phyloP scores from a whole-genome alignment of 2,113 vertebrate species.

The Copsychus sechellarum region DNA sequence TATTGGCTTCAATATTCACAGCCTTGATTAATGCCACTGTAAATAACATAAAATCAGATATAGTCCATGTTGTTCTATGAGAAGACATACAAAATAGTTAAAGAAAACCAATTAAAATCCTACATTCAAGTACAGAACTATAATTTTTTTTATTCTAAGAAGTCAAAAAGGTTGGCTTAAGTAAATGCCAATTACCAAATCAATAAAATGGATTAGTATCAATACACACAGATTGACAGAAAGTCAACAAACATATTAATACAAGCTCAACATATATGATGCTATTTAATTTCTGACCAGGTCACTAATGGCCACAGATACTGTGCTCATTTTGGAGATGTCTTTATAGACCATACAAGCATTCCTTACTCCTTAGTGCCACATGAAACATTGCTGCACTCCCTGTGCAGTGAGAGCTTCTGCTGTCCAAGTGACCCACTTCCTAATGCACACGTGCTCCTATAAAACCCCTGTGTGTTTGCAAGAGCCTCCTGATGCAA shows the following conservation, averaged over 20 bases:
- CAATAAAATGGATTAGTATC: not conserved
- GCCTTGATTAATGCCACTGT: not conserved
- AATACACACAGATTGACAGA: not conserved
- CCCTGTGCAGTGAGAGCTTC: accelerated
- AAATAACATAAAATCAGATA: conserved; percentile 4
- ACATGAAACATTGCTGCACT: not conserved
- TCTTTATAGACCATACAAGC: accelerated
- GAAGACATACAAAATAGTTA: not conserved
- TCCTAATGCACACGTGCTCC: not conserved
- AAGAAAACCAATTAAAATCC: not conserved
- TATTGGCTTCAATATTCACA: conserved; percentile 6
- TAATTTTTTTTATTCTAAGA: not conserved
- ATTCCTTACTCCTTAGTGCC: not conserved
- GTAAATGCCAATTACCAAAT: not conserved
- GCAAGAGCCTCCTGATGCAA: not conserved
- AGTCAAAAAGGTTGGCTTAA: not conserved
- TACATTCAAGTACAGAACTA: not conserved
- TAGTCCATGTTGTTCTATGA: not conserved
- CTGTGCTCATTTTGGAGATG: not conserved
- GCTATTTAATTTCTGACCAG: not conserved
- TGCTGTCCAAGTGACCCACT: not conserved
- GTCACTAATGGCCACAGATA: not conserved
- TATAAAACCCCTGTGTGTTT: not conserved
- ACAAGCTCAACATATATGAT: not conserved
- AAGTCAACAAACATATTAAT: not conserved